These are phyloP conservation scores for Typhlomys cinereus DNA, from an alignment of 2,113 vertebrate genomes.

Conservation along the genomic window DNA sequence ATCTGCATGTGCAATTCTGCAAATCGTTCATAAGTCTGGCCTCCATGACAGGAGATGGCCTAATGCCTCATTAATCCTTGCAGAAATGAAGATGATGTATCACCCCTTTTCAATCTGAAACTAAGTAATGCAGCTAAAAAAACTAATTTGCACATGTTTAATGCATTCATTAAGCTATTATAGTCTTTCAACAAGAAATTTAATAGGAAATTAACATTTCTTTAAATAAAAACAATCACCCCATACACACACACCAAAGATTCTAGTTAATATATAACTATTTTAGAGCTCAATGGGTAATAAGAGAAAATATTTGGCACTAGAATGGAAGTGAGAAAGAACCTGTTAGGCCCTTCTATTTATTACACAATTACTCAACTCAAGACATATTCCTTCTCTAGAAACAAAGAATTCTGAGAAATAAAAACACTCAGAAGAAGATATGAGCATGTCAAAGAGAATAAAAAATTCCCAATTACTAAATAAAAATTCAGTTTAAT, in stretches of 20 bases:
- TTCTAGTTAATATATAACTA: constrained; percentile 81
- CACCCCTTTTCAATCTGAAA: constrained; percentile 84
- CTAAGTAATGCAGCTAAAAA: constrained; percentile 82
- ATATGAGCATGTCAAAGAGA: constrained; percentile 29
- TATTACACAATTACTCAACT: constrained; percentile 77
- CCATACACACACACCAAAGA: constrained; percentile 72
- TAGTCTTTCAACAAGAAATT: constrained; percentile 88
- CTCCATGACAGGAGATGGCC: constrained; percentile 84
- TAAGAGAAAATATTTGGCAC: constrained; percentile 69
- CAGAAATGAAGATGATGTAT: constrained; percentile 84
- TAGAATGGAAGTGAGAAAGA: constrained; percentile 59
- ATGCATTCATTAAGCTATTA: constrained; percentile 88
- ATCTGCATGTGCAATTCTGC: constrained; percentile 69
- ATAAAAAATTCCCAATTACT: background rate
- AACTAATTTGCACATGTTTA: constrained; percentile 87
- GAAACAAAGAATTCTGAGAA: constrained; percentile 40
- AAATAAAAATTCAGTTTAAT: background rate
- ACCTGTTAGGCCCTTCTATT: constrained; percentile 69
- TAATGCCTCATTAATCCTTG: constrained; percentile 86
- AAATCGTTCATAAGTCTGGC: constrained; percentile 83
- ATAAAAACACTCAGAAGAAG: constrained; percentile 42
- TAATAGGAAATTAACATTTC: constrained; percentile 88
- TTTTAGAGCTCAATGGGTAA: constrained; percentile 77
- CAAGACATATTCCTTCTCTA: constrained; percentile 33
- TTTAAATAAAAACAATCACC: constrained; percentile 80